Conservation (phyloP, 1,140 invertebrate genomes). For the Mylabris phalerata region DNA sequence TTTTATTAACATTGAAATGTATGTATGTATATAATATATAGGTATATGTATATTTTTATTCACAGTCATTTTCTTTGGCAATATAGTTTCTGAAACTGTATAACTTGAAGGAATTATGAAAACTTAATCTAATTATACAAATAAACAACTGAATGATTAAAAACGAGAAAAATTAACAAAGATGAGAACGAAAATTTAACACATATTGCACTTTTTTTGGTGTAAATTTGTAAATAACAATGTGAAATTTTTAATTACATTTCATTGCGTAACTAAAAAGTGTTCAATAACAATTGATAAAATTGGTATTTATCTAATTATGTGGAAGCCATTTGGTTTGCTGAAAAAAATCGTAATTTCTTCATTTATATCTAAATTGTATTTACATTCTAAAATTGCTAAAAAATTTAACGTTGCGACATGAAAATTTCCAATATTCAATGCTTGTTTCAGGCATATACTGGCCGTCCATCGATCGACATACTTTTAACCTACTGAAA, state of each 20-base stretch:
- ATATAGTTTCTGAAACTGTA: constrained; percentile 28
- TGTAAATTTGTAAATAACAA: background rate
- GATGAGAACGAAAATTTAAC: background rate
- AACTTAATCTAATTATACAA: background rate
- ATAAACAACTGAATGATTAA: constrained; percentile 17
- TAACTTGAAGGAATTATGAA: too few species aligned
- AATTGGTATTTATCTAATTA: constrained; percentile 13
- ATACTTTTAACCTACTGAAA: too few species aligned
- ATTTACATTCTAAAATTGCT: too few species aligned
- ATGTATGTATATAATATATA: constrained; percentile 30
- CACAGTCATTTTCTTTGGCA: constrained; percentile 41
- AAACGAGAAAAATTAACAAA: constrained; percentile 4
- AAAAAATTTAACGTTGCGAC: too few species aligned
- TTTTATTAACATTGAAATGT: constrained; percentile 31
- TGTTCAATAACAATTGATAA: constrained; percentile 16
- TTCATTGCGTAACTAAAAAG: constrained; percentile 7
- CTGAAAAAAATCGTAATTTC: too few species aligned
- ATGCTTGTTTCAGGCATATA: too few species aligned
- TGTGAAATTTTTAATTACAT: background rate
- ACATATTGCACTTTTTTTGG: background rate
- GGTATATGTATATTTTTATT: constrained; percentile 36
- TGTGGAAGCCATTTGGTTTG: constrained; percentile 13
- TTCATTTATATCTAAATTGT: too few species aligned
- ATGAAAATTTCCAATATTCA: too few species aligned
- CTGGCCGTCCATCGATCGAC: too few species aligned